Base-by-base conservation (phyloP, 1,140 invertebrate species). In the Philaenus spumarius region DNA sequence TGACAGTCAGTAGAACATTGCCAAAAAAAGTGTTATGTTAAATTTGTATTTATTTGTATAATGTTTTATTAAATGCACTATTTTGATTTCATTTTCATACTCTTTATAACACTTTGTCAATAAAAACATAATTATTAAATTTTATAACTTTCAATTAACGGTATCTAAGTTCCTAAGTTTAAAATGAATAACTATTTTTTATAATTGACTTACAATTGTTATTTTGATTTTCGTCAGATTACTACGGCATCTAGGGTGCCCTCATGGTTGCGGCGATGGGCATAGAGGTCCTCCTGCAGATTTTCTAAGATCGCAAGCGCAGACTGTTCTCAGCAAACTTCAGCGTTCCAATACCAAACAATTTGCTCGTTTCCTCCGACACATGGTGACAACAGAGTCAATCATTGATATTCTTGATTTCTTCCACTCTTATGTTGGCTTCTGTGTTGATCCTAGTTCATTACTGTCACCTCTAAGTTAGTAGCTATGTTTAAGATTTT, bases 341-440 rank as follows among this genome's bases (percentile, higher is more conserved):
- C 79, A 88, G 30, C 76, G 84, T 5, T 80, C 82, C 1, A 83
- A 78, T 34, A 76, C 81, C 0, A 80, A 81, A 48, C 81, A 85
- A 56, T 90, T 90, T 65, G 90, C 93, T 30, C 78, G 79, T 39
- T 95, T 89, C 61, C 74, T 98, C 14, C 80, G 83, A 58, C 80
- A 86, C 42, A 86, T 93, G 73, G 84, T 97, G 0, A 82, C 82
- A 46, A 80, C 79, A 3, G 83, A 87, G 26, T 80, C 88, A 0
- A 74, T 97, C 19, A 75, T 83, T 2, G 92, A 95, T 51, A 81
- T 97, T 11, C 71, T 99, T 2, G 95, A 98, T 67, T 91, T 97
- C 68, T 87, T 98, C 43, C 97, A 99, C 73, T 83, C 94, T 4
- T 94, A 97, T 66, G 81, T 97, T 37, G 93, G 93, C 15, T 98